Evolutionary conservation across 1,140 invertebrate genomes (phyloP).

Genomic region (Forficula auricularia): DNA sequence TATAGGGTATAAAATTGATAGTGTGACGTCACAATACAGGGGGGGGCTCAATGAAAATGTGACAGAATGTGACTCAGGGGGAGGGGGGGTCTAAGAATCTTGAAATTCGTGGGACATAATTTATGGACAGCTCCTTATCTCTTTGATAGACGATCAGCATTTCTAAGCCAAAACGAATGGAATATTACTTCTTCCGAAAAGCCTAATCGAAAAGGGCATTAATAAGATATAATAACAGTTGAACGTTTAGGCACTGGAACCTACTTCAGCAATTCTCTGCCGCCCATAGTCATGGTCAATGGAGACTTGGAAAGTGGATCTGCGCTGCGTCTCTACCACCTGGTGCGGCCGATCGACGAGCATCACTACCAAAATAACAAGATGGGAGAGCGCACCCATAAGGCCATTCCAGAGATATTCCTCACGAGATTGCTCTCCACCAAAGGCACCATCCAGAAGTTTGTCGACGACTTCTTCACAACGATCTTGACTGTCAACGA

Average conservation of each 20-base stretch:
- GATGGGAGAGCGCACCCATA: slow-evolving; percentile 56
- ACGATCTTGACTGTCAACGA: slow-evolving; percentile 80
- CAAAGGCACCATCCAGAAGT: slow-evolving; percentile 90
- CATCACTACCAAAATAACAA: slow-evolving; percentile 33
- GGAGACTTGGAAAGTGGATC: slow-evolving; percentile 54
- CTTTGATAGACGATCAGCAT: no score
- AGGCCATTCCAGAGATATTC: slow-evolving; percentile 91
- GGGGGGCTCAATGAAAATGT: no score
- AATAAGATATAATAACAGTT: no score
- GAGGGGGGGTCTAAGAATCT: no score
- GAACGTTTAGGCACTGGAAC: slow-evolving; percentile 33
- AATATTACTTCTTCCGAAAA: no score
- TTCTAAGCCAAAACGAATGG: no score
- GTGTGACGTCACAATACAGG: no score
- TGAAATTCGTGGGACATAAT: no score
- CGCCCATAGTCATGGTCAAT: slow-evolving; percentile 55
- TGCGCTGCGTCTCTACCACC: slow-evolving; percentile 58
- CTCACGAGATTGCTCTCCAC: slow-evolving; percentile 79
- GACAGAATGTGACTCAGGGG: no score
- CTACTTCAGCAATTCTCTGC: slow-evolving; percentile 55
- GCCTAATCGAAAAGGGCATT: no score
- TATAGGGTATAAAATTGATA: no score
- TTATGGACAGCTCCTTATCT: no score
- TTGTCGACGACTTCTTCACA: slow-evolving; percentile 85
- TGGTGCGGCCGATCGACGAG: slow-evolving; percentile 68